phyloP scores from a whole-genome alignment of 2,113 vertebrate genomes.

The Pagrus major region DNA sequence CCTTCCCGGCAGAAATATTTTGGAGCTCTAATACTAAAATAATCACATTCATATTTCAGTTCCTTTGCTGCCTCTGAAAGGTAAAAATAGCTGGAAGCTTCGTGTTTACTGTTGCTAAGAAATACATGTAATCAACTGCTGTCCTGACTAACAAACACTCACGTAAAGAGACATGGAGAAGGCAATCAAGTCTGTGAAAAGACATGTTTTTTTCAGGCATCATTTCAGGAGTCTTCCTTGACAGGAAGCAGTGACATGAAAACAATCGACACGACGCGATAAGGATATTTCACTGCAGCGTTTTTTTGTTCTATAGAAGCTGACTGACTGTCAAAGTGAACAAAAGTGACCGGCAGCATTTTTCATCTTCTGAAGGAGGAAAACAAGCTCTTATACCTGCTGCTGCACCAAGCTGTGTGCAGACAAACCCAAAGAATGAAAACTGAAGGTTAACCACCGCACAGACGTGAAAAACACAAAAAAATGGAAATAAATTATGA shows the following conservation, averaged over 20 bases:
- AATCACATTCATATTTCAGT: neutral
- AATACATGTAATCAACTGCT: neutral
- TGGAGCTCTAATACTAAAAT: neutral
- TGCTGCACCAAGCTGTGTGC: neutral
- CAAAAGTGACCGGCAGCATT: neutral
- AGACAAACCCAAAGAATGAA: neutral
- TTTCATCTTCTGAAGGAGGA: neutral
- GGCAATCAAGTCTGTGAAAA: neutral
- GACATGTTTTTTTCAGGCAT: neutral
- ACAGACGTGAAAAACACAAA: neutral
- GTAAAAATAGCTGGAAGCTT: neutral
- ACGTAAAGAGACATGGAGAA: neutral
- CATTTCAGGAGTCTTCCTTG: neutral
- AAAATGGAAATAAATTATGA: neutral
- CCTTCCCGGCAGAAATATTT: neutral
- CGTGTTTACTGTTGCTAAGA: neutral
- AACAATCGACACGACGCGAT: neutral
- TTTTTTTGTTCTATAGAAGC: constrained; percentile 6
- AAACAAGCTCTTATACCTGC: constrained; percentile 1
- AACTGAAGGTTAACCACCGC: neutral
- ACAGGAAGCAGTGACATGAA: constrained; percentile 7
- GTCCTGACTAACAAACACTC: neutral
- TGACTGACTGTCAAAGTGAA: constrained; percentile 11
- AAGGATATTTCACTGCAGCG: neutral
- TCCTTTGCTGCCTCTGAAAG: neutral